Evolutionary conservation across 2,113 vertebrate genomes (phyloP), one percentile per base, ranked within the genome.

Genomic region (Romanogobio albipinnatus): DNA sequence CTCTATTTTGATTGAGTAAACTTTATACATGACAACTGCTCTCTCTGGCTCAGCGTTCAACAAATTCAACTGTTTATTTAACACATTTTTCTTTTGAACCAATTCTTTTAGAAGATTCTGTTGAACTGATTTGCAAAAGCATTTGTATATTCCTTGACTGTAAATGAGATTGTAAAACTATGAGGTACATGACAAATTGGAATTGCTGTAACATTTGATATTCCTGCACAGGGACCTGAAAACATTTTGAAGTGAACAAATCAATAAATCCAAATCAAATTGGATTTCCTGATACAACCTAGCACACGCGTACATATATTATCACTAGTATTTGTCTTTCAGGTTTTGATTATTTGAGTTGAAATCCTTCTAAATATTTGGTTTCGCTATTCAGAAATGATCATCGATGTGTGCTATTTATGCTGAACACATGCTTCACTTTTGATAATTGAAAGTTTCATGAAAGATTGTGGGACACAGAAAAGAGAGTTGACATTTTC

Each of bases 401-500:
- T 17, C 73, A 26, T 49, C 24, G 53, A 1, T 56, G 47, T 47
- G 24, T 29, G 1, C 47, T 53, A 73, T 3, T 10, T 73, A 43
- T 73, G 43, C 43, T 8, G 22, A 47, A 73, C 70, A 47, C 22
- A 14, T 49, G 73, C n/a, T 4, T 15, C 24, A 76, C 24, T 39
- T 26, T 26, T 76, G 74, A 76, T 51, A 19, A 76, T 53, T 76
- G 47, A 53, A 76, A 17, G 47, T 51, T 76, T 51, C 49, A 75
- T 75, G 45, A 75, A 49, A 43, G 68, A 71, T 71, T 43, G 68
- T 29, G 74, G 29, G 7, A 53, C 49, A 76, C 74, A 19, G 74
- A 76, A 33, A 39, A 76, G 49, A 29, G 47, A 76, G 74, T 33
- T 53, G 73, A 49, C 47, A 53, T 24, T 82, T 56, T 82, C 45